These are phyloP conservation scores for Myotis davidii DNA, from an alignment of 2,113 vertebrate species.

Conservation along the genomic window DNA sequence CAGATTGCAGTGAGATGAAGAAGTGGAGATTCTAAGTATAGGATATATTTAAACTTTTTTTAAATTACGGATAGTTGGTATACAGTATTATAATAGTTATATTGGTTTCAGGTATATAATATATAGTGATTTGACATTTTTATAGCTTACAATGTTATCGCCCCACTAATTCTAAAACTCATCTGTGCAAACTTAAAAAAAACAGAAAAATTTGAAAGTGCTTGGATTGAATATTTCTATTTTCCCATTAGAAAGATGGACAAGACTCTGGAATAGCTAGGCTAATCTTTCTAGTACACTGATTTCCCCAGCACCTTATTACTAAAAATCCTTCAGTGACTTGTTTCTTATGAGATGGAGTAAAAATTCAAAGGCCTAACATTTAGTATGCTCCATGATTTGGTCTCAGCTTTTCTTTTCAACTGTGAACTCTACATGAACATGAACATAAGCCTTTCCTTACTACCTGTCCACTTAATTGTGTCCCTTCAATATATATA, in stretches of 20 bases:
- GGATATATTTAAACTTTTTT: neutral
- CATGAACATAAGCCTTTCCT: neutral
- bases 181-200: too few species aligned
- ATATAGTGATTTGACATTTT: neutral
- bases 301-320: neutral
- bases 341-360: neutral
- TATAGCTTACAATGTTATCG: neutral
- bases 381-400: neutral
- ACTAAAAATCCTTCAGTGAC: neutral
- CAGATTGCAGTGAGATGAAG: neutral
- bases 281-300: neutral
- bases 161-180: too few species aligned
- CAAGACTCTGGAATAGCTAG: neutral
- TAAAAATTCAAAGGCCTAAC: neutral
- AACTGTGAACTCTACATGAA: neutral
- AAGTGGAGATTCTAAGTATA: neutral
- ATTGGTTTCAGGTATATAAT: neutral
- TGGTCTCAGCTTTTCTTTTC: neutral
- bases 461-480: neutral
- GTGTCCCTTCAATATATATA: neutral
- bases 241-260: slow-evolving; percentile 3
- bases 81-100: neutral
- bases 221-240: neutral
- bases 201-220: too few species aligned
- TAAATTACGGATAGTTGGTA: neutral